phyloP scores from a whole-genome alignment of 1,140 invertebrate species.

The Trialeurodes vaporariorum region DNA sequence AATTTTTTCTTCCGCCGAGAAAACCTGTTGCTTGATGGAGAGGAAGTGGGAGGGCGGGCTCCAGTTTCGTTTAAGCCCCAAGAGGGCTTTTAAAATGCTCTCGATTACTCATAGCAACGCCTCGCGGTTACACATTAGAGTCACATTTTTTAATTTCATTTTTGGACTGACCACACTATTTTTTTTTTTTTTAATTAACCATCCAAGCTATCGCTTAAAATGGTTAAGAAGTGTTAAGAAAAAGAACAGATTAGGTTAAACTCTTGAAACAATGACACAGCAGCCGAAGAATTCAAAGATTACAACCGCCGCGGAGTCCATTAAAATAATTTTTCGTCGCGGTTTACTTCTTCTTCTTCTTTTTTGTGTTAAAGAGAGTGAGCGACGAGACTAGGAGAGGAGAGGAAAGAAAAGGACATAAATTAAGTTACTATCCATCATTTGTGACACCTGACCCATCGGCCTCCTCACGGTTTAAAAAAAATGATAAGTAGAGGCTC shows the following conservation, averaged over 20 bases:
- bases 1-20: neutral
- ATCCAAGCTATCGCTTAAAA: neutral
- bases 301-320: neutral
- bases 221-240: neutral
- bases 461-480: neutral
- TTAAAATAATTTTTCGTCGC: neutral
- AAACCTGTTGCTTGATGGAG: too few species aligned
- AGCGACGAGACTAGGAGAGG: neutral
- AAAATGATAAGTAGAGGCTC: neutral
- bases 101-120: neutral
- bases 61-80: too few species aligned
- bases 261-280: neutral
- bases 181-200: neutral
- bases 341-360: neutral
- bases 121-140: neutral
- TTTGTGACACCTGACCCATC: neutral
- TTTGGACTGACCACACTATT: too few species aligned
- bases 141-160: too few species aligned
- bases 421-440: neutral
- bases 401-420: neutral
- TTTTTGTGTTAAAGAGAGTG: neutral
- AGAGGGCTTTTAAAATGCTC: neutral
- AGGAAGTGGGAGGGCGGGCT: too few species aligned
- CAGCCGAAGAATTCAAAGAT: neutral
- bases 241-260: neutral